phyloP scores from a whole-genome alignment of 1,140 invertebrate genomes.

The Lepidurus arcticus region DNA sequence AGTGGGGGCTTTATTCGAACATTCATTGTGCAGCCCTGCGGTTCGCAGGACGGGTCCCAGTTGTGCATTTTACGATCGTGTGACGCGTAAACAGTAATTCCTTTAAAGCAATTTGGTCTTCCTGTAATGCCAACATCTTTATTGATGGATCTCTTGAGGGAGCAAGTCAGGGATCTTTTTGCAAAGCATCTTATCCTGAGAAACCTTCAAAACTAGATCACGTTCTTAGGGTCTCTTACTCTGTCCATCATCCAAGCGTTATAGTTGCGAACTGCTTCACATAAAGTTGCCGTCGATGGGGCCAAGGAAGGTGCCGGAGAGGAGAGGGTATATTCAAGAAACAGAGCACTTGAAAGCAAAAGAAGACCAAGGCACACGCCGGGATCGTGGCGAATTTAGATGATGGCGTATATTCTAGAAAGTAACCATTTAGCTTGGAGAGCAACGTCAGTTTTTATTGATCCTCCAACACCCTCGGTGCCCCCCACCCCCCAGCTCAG shows the following conservation, averaged over 20 bases:
- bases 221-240: not conserved
- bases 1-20: too few species aligned
- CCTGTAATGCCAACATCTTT: too few species aligned
- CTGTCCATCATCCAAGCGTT: conserved; percentile 14
- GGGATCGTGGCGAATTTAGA: not conserved
- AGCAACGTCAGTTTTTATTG: conserved; percentile 16
- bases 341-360: not conserved
- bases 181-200: not conserved
- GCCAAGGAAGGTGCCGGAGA: not conserved
- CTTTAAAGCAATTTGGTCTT: not conserved
- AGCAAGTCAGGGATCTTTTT: not conserved
- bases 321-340: not conserved
- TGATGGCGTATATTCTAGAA: not conserved
- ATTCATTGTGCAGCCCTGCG: too few species aligned
- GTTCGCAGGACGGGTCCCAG: too few species aligned
- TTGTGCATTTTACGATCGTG: not conserved
- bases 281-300: not conserved
- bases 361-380: not conserved
- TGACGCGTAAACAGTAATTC: not conserved
- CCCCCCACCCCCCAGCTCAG: not conserved
- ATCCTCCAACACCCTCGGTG: not conserved
- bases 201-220: not conserved
- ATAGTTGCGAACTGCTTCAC: conserved; percentile 13
- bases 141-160: not conserved
- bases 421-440: conserved; percentile 10